Conservation (phyloP, 1,140 invertebrate species). For the Holotrichia oblita region DNA sequence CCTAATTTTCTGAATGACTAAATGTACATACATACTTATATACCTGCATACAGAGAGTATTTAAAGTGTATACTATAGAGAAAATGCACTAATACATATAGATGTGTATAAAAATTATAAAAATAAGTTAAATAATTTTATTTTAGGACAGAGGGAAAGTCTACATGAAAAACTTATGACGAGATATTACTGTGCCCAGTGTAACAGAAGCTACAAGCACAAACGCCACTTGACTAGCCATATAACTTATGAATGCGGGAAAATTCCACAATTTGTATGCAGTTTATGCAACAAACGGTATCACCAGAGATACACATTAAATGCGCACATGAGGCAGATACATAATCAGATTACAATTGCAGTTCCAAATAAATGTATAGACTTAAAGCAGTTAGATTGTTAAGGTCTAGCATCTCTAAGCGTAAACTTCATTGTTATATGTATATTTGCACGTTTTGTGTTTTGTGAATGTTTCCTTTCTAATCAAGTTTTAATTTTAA, state of each 20-base stretch:
- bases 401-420: not conserved
- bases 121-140: not conserved
- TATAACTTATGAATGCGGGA: slow-evolving; percentile 54
- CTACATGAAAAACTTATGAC: not conserved
- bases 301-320: slow-evolving; percentile 38
- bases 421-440: not conserved
- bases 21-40: no score
- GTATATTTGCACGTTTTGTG: slow-evolving; percentile 27
- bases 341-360: not conserved
- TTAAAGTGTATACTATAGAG: no score
- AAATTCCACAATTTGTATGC: slow-evolving; percentile 54
- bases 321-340: slow-evolving; percentile 26
- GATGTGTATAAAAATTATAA: no score
- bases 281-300: slow-evolving; percentile 23
- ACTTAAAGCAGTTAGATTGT: not conserved
- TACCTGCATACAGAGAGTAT: no score
- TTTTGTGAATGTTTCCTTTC: not conserved
- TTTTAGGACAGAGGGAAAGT: not conserved
- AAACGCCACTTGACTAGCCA: slow-evolving; percentile 61
- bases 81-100: no score
- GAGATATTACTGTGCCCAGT: slow-evolving; percentile 52
- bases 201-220: slow-evolving; percentile 68
- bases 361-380: not conserved
- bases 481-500: not conserved
- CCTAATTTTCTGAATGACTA: no score